These are phyloP conservation scores for Drosophila nikananu DNA, from an alignment of 1,140 invertebrate genomes.

Conservation along the genomic window DNA sequence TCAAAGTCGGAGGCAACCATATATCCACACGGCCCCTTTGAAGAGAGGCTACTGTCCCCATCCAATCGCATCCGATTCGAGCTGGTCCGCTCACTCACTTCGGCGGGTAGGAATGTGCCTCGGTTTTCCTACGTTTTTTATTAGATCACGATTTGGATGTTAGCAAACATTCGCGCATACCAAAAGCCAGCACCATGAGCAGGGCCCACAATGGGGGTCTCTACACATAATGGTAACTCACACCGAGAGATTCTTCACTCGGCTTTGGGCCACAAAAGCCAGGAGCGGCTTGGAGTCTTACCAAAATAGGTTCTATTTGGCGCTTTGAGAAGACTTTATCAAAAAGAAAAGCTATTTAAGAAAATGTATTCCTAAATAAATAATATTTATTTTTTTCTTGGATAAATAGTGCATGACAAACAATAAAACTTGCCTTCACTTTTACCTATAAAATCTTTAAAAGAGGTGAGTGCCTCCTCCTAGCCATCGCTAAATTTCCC, in stretches of 20 bases:
- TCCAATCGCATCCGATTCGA: constrained; percentile 24
- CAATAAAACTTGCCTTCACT: too few species aligned
- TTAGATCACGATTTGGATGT: constrained; percentile 81
- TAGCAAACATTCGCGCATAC: constrained; percentile 80
- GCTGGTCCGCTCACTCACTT: constrained; percentile 61
- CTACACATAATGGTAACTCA: constrained; percentile 71
- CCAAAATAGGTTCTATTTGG: constrained; percentile 5
- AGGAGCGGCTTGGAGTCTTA: constrained; percentile 38
- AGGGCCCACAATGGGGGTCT: constrained; percentile 57
- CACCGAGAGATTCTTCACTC: constrained; percentile 67
- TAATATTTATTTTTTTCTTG: not conserved
- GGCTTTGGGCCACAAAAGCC: constrained; percentile 43
- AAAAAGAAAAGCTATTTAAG: not conserved
- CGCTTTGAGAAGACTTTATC: not conserved
- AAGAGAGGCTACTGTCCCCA: constrained; percentile 17
- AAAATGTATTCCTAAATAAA: not conserved
- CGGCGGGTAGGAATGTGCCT: constrained; percentile 38
- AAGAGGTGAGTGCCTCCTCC: not conserved
- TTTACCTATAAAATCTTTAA: not conserved
- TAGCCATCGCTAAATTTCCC: constrained; percentile 17
- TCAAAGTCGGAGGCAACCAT: constrained; percentile 46
- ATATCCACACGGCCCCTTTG: constrained; percentile 31
- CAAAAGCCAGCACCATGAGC: constrained; percentile 43
- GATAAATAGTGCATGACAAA: not conserved
- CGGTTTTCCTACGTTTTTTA: constrained; percentile 60